Evolutionary conservation across 2,113 vertebrate species (phyloP), one percentile per base, ranked within the genome.

Genomic region (Melanostigma gelatinosum): DNA sequence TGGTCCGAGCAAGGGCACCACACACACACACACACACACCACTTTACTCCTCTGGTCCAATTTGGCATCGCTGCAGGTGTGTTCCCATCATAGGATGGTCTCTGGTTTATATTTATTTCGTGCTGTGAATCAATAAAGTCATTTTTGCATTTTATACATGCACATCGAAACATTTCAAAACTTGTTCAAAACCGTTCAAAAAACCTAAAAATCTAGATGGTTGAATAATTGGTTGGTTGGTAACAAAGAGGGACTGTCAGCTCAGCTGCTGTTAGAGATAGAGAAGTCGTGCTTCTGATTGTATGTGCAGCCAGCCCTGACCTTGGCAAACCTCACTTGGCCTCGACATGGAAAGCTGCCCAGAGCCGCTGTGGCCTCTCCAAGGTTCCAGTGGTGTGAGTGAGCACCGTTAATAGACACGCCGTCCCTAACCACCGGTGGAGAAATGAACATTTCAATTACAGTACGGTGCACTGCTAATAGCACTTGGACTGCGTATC

Each of bases 371-470:
- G 78, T 40, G 75, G 81, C 83, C 80, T 74, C 75, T 83, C 72
- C 82, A 79, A 85, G 87, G 88, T 86, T 87, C 72, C 79, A 79
- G 77, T 74, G 68, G 69, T 86, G 84, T 79, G 79, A 80, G 83
- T 34, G 72, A 87, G 85, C 55, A 74, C 82, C 55, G 72, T 84
- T 88, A 86, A 91, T 80, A 83, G 87, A 90, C 86, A 74, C 78
- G 79, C 77, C 79, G 73, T 62, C 81, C 70, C 76, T 77, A 86
- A 91, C 88, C 84, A 79, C 79, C 42, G 76, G 85, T 65, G 79
- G 79, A 87, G 91, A 89, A 82, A 77, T 72, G 87, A 85, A 87
- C 74, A 64, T 80, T 77, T 89, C 88, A 93, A 92, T 94, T 93
- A 92, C 84, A 81, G 71, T 61, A 82, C 52, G 27, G 85, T 79